A percentile compares a stretch with the other conserved stretches of the same genome.
These are phyloP conservation scores for Pantherophis alleghaniensis DNA, from an alignment of 2,797 vertebrate genomes.

Conservation along the genomic window DNA sequence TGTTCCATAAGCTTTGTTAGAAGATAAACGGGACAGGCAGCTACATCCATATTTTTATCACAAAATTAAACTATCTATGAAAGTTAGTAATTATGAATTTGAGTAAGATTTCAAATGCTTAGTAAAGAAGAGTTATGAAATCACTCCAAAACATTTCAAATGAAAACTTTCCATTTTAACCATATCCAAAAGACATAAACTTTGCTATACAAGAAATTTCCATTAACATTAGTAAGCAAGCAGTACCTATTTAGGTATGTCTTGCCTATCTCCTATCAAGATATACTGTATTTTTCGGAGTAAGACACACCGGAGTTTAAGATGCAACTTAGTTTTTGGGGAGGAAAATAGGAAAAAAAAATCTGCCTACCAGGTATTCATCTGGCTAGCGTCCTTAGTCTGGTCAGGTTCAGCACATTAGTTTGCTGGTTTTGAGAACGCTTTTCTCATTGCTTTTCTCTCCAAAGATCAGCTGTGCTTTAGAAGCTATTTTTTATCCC, in stretches of 20 bases:
- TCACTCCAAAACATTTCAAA: background rate
- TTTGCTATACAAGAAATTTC: background rate
- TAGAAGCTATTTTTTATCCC: too few relatives aligned
- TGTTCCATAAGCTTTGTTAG: background rate
- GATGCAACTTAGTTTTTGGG: too few relatives aligned
- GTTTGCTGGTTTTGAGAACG: too few relatives aligned
- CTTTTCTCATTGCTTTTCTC: too few relatives aligned
- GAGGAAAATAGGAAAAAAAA: too few relatives aligned
- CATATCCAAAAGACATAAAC: background rate
- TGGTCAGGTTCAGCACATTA: too few relatives aligned
- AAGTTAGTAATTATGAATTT: background rate
- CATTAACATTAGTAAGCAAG: background rate
- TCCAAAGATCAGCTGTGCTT: too few relatives aligned
- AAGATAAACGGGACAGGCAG: background rate
- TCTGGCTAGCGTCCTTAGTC: too few relatives aligned
- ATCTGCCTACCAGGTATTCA: too few relatives aligned
- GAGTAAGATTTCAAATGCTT: background rate
- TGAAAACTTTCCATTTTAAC: background rate
- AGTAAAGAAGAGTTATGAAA: too few relatives aligned
- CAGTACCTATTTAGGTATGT: background rate
- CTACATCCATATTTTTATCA: background rate
- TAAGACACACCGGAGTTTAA: too few relatives aligned
- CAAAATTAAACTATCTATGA: background rate
- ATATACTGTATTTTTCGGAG: too few relatives aligned
- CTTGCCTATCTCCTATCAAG: background rate